Evolutionary conservation across 2,888 invertebrate genomes (phyloP), one percentile per base, ranked within the genome.

Genomic region (Drosophila borborema): DNA sequence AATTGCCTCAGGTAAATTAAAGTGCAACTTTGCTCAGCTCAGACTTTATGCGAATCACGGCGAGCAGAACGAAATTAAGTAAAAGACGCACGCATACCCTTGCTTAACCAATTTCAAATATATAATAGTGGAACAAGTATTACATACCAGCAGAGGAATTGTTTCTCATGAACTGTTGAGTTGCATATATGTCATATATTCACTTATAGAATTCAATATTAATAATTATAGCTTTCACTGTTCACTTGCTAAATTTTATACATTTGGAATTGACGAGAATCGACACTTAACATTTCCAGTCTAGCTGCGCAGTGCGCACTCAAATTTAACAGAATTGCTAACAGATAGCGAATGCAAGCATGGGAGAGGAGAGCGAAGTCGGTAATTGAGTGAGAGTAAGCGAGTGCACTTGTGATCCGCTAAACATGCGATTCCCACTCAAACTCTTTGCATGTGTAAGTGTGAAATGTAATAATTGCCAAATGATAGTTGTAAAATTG

Each of bases 1-100:
- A 79, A 79, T 72, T 78, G 78, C 62, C 67, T 18, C 58, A 67
- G 67, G 79, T 60, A 71, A 71, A 66, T 79, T 69, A 64, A 66
- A 72, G 59, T 34, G 46, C 48, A 34, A 41, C 53, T 28, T 20
- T 38, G 23, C 61, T 48, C 20, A 45, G 49, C 40, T 63, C 12
- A 6, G 18, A 34, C 65, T 36, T 53, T 45, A 14, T 34, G 16
- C 31, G 53, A 54, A 10, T 10, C 3, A 10, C 18, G 16, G n/a
- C n/a, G 8, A 7, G 3, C 23, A 28, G n/a, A 16, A 4, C 12
- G 9, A 2, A 31, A 9, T 0, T 18, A 3, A n/a, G 23, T n/a
- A 31, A 7, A 4, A 7, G 18, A 55, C 67, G 66, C 4, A 10
- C 8, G 12, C 20, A 48, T 36, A 54, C 23, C 51, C 18, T 34